Evolutionary conservation across 2,888 invertebrate genomes (phyloP).

Genomic region (Eilema sororculum): DNA sequence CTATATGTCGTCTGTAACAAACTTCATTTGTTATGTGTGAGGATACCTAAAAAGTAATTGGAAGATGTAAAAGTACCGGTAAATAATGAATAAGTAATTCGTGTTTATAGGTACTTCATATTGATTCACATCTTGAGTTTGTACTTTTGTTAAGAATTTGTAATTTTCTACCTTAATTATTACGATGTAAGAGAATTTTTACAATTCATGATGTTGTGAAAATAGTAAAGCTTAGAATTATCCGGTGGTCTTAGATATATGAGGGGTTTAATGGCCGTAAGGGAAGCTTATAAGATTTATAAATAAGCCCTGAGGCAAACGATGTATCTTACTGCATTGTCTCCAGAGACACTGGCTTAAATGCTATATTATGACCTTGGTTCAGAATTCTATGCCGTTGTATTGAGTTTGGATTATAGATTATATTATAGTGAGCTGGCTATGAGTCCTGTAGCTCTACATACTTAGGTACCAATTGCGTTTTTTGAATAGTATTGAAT

Average conservation of each 20-base stretch:
- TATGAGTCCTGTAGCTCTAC: too few relatives aligned
- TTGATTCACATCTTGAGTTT: background rate
- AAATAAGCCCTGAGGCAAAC: background rate
- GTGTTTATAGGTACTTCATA: constrained; percentile 11
- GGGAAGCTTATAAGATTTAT: background rate
- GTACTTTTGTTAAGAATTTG: background rate
- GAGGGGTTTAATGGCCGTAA: background rate
- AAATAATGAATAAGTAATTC: constrained; percentile 33
- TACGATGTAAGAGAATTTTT: too few relatives aligned
- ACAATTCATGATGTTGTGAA: too few relatives aligned
- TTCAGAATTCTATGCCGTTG: too few relatives aligned
- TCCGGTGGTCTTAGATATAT: background rate
- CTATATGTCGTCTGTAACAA: constrained; percentile 33
- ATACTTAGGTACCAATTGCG: too few relatives aligned
- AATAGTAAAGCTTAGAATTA: background rate
- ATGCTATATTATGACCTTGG: too few relatives aligned
- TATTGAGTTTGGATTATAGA: too few relatives aligned
- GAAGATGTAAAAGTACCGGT: constrained; percentile 37
- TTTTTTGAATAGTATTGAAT: too few relatives aligned
- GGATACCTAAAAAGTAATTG: constrained; percentile 33
- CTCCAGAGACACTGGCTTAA: too few relatives aligned
- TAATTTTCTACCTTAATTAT: background rate
- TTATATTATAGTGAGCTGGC: too few relatives aligned
- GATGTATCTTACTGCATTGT: background rate
- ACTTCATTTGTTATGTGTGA: constrained; percentile 29